Base-by-base conservation (phyloP, 2,888 invertebrate species). In the Amblyjoppa proteus region DNA sequence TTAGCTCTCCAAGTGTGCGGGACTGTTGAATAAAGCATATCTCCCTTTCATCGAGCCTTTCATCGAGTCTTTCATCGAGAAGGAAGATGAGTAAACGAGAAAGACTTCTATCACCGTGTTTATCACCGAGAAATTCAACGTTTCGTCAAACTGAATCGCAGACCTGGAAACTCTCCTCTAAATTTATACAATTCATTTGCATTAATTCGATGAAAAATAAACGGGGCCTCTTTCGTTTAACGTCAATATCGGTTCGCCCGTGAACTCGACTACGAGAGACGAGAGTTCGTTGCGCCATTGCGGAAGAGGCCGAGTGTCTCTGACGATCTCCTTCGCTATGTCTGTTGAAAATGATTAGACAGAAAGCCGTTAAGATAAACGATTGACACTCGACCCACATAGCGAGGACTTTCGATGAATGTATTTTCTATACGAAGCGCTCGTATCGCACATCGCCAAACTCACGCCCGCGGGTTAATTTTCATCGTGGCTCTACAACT, bases 391-490 rank as follows among this genome's bases (percentile, higher is more conserved):
- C 73, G 71, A 82, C 20, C 53, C 51, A 66, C 20, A 70, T 78
- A 20, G 28, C n/a, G 11, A 41, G 38, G 25, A 41, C 51, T 38
- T 64, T 64, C 41, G 31, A 41, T n/a, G 1, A 7, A 41, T 45
- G 69, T 70, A 84, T 71, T 71, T 71, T 71, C 66, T 66, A 56
- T 71, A 56, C 76, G 45, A 56, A 61, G 71, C 56, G 70, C 20
- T 25, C 49, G 16, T 61, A 74, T 20, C 49, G 66, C 31, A 68
- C 69, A 38, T 45, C 64, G 68, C 45, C 49, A 34, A 25, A 56
- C 75, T 75, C 69, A 70, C 79, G 64, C 41, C 79, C 56, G 38
- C 78, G 69, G 53, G 74, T 85, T 75, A 85, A 81, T 85, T 81
- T 81, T 66, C 84, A 64, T 85, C 81, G 66, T 41, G 74, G 74